Conservation (phyloP, 2,888 invertebrate genomes). For the Steinernema carpocapsae region DNA sequence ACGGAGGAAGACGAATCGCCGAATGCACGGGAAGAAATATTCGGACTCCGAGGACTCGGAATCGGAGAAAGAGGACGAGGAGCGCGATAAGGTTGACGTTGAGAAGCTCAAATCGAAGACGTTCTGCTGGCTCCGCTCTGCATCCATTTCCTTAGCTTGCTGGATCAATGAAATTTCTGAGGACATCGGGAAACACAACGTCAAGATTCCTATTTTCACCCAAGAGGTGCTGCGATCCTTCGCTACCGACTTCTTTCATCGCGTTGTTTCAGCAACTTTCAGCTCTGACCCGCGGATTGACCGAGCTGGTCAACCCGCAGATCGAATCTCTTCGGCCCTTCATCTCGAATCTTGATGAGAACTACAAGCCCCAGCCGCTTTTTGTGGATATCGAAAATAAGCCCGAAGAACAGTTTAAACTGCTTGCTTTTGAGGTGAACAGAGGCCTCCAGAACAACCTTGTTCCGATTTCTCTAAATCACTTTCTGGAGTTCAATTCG, state of each 20-base stretch:
- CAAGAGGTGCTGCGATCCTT: background rate
- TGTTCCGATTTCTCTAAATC: background rate
- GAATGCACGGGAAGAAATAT: no score
- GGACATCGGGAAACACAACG: background rate
- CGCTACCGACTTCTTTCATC: background rate
- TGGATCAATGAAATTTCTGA: background rate
- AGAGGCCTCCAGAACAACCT: background rate
- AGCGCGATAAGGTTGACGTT: background rate
- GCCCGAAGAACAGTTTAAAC: background rate
- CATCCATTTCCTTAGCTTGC: background rate
- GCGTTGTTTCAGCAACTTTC: background rate
- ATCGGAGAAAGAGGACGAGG: background rate
- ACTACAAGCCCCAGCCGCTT: background rate
- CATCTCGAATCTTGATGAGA: background rate
- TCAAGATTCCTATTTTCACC: constrained; percentile 4
- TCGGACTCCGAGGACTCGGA: background rate
- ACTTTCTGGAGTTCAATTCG: background rate
- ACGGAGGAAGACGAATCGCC: background rate
- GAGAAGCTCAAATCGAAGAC: background rate
- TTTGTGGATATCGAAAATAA: background rate
- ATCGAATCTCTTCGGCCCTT: background rate
- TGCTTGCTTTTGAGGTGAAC: background rate
- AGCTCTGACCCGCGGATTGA: background rate
- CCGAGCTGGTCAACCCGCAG: constrained; percentile 11
- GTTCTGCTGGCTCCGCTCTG: background rate